Evolutionary conservation across 1,140 invertebrate genomes (phyloP), one percentile per base, ranked within the genome.

Genomic region (Augochlora pura): DNA sequence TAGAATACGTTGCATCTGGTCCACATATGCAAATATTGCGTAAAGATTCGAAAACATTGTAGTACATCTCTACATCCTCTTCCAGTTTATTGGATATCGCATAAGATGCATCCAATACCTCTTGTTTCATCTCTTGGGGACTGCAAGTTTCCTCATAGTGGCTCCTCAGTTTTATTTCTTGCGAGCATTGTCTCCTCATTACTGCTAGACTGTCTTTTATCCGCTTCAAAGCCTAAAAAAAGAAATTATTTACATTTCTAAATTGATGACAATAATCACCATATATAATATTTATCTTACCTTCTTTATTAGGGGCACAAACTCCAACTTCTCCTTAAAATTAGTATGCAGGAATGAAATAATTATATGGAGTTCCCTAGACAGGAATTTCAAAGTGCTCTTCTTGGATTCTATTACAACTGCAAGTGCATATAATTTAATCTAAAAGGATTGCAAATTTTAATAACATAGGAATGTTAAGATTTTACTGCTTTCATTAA

Each of bases 381-480:
- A 21, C 2, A 91, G 92, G 76, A 97, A 94, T 0, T 90, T 57
- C 89, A 97, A 95, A 21, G 97, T 96, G 21, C 94, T 95, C 89
- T 96, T 96, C 63, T 95, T 95, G 18, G 95, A 96, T 86, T 97
- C 96, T 74, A 96, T 95, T 18, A 98, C 87, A 10, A 97, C 91
- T 5, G 94, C 94, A 75, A 98, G 93, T 0, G 95, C 94, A 82
- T 82, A 39, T 25, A 91, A 65, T 81, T 90, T 87, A 59, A 94
- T 88, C 93, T 95, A 88, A 86, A 73, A 80, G 49, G 77, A 80
- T 73, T 80, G 18, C 38, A 23, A 21, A 52, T 52, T 57, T 21
- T n/a, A 60, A n/a, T n/a, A 12, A 12, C 1, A 9, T 12, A 49
- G 16, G 1, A 7, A 8, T 7, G 18, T 10, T 12, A 32, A 12